Percentiles rank a stretch among this genome's conserved stretches.
Evolutionary conservation across 2,113 vertebrate species (phyloP).

Genomic region (Agapornis roseicollis): DNA sequence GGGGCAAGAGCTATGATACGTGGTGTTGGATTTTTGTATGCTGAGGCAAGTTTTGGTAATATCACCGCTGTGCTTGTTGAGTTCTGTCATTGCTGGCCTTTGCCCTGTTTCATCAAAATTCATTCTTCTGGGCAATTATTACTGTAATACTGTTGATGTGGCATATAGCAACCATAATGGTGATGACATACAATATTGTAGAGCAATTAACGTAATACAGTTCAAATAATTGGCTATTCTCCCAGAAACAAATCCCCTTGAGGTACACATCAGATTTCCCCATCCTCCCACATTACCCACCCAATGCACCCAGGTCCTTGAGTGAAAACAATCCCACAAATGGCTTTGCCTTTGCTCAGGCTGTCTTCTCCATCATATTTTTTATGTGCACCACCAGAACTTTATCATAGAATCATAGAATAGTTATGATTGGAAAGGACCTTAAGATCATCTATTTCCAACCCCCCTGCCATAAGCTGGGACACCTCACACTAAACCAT

Average conservation of each 20-base stretch:
- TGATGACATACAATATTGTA: not conserved
- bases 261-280: not conserved
- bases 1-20: not conserved
- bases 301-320: not conserved
- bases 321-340: not conserved
- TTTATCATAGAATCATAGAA: too few relatives aligned
- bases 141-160: not conserved
- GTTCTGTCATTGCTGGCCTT: not conserved
- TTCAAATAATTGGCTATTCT: not conserved
- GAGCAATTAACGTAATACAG: not conserved
- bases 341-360: not conserved
- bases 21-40: not conserved
- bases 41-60: not conserved
- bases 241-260: not conserved
- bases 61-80: not conserved
- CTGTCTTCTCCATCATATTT: not conserved
- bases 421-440: too few relatives aligned
- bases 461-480: too few relatives aligned
- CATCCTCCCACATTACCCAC: not conserved
- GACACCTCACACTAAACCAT: too few relatives aligned
- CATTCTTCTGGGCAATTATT: not conserved
- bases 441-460: too few relatives aligned
- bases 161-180: not conserved
- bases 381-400: not conserved
- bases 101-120: not conserved